Conservation (phyloP, 2,888 invertebrate species). For the Caenorhabditis auriculariae region DNA sequence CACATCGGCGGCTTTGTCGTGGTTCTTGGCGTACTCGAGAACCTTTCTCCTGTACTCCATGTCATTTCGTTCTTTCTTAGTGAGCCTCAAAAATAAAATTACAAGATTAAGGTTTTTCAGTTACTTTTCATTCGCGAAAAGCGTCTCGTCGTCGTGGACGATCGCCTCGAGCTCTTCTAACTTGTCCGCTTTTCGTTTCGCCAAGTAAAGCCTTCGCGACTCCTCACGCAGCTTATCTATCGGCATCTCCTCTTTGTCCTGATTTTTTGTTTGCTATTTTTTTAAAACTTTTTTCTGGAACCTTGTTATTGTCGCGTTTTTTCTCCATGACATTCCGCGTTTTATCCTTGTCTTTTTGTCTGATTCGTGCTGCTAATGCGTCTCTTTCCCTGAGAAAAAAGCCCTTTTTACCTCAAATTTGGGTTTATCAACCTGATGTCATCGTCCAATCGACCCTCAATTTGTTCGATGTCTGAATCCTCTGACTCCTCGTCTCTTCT, state of each 20-base stretch:
- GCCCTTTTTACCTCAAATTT: not conserved
- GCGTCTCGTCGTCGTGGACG: conserved; percentile 90
- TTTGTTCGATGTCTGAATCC: conserved; percentile 47
- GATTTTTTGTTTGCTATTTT: not conserved
- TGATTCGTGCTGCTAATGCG: conserved; percentile 85
- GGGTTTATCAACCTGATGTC: conserved; percentile 7
- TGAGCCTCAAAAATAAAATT: conserved; percentile 72
- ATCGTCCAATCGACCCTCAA: conserved; percentile 30
- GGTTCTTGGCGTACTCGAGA: conserved; percentile 86
- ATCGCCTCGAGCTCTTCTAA: conserved; percentile 90
- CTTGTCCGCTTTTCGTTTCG: conserved; percentile 94
- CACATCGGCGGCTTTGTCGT: conserved; percentile 88
- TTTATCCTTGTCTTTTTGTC: conserved; percentile 83
- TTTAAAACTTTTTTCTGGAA: not conserved
- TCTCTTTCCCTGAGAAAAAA: conserved; percentile 74
- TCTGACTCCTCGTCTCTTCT: conserved; percentile 29
- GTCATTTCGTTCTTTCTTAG: conserved; percentile 81
- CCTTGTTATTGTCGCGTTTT: conserved; percentile 52
- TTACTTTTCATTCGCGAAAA: conserved; percentile 85
- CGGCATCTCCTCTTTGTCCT: conserved; percentile 25
- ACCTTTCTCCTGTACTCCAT: conserved; percentile 87
- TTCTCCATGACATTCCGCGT: conserved; percentile 75
- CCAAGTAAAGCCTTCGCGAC: conserved; percentile 88
- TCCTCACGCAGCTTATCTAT: conserved; percentile 76
- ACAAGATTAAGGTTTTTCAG: conserved; percentile 62